Evolutionary conservation across 2,888 invertebrate species (phyloP), one percentile per base, ranked within the genome.

Genomic region (Teinopalpus imperialis): DNA sequence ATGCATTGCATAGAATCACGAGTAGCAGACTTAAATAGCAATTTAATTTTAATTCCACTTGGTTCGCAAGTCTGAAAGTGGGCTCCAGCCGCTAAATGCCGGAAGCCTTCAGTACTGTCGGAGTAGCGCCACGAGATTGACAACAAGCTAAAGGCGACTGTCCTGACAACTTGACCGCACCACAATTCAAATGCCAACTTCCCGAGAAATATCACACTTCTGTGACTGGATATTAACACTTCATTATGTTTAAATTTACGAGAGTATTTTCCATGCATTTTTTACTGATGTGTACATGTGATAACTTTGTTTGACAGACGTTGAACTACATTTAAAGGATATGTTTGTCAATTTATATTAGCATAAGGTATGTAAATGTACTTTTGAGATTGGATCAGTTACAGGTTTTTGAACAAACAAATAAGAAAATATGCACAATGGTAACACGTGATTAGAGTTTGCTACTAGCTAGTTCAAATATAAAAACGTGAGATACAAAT

Each of bases 91-190:
- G 61, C 69, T 68, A 63, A 58, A 62, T 76, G 74, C 68, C 74
- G 77, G 79, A 77, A 75, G 69, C 66, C 48, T 50, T 51, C 51
- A 56, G 26, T 20, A 55, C 61, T 56, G 49, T 57, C 54, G 50
- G 58, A 53, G 59, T 53, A 61, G 61, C 52, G 49, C 53, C 63
- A 63, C 56, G 45, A 61, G 69, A 75, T 67, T 73, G 74, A 76
- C 74, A 69, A 57, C 63, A 60, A 60, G 61, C 70, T 53, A 51
- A 57, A 56, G 63, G 63, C 60, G 56, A 57, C 56, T 57, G 32
- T 37, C 23, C 23, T n/a, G 16, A 26, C 36, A 32, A 42, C 39
- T 29, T 42, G 40, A 42, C 48, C 54, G 29, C 30, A 34, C 14
- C 37, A 32, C 50, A 43, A 54, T 52, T 46, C 49, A 51, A 58